Percentiles rank a stretch among this genome's conserved stretches.
Evolutionary conservation across 1,140 invertebrate genomes (phyloP).

Genomic region (Holcopasites calliopsidis): DNA sequence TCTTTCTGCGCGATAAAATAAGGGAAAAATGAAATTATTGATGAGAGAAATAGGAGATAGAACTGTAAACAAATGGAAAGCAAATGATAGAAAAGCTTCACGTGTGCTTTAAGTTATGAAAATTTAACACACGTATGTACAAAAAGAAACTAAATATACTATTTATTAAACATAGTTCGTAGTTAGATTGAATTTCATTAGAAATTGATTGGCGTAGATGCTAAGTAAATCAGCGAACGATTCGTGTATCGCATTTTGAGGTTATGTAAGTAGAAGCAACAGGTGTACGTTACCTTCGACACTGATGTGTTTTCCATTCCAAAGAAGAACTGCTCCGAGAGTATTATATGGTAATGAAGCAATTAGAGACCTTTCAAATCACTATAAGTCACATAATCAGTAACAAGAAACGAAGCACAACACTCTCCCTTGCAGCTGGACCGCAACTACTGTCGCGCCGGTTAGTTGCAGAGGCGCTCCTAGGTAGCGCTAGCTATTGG

Average conservation of each 20-base stretch:
- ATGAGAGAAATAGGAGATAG: too few species aligned
- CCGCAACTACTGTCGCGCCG: not conserved
- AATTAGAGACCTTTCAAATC: not conserved
- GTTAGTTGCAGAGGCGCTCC: not conserved
- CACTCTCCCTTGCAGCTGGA: accelerated
- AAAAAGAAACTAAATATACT: not conserved
- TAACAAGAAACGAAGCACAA: not conserved
- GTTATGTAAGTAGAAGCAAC: constrained; percentile 66
- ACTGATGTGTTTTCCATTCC: constrained; percentile 70
- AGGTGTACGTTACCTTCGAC: constrained; percentile 71
- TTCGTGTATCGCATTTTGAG: constrained; percentile 49
- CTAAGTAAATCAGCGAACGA: not conserved
- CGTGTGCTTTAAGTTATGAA: too few species aligned
- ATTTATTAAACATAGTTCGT: not conserved
- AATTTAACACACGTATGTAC: too few species aligned
- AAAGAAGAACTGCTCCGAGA: not conserved
- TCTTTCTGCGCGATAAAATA: too few species aligned
- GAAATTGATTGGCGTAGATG: not conserved
- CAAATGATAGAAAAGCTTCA: too few species aligned
- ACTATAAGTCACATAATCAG: not conserved
- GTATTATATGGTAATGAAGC: not conserved
- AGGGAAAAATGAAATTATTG: too few species aligned
- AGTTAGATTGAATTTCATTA: too few species aligned
- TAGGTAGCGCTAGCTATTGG: constrained; percentile 8
- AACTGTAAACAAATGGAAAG: too few species aligned